Base-by-base conservation (phyloP, 2,113 vertebrate genomes). In the Marmota monax region DNA sequence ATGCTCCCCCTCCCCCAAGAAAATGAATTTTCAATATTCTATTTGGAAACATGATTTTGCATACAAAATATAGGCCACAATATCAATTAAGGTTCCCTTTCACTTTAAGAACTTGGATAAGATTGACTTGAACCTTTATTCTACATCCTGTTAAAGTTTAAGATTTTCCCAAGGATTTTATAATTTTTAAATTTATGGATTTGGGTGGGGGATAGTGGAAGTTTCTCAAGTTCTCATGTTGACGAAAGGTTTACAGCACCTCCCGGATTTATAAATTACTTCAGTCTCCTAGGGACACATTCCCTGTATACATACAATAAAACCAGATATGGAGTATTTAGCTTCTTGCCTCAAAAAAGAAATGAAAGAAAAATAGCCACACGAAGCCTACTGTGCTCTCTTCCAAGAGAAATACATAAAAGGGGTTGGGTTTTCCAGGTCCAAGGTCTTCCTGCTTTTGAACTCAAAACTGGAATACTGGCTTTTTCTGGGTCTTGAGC, bases 1-100 rank as follows among this genome's bases (percentile, higher is more conserved):
- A 25, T 93, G 48, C 2, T 70, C 13, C 39, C 32, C 51, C 1
- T 70, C 13, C 39, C 32, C 42, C 39, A 27, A 83, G 17, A 89
- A 97, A 80, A 67, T 56, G 18, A 9, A 53, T 76, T 87, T 82
- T 14, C 13, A 72, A 67, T 74, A 74, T 74, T 78, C 22, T 70
- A 13, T 89, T 83, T 86, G 56, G 90, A 88, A 84, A 32, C 58
- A 63, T 90, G 16, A 12, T 76, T 94, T 95, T 92, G 37, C 45
- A 88, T 29, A 51, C 76, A 90, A 90, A 95, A 67, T 39, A 27
- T 34, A 74, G 34, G 67, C 32, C 2, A 37, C 63, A 32, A 89
- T 79, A 63, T 67, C 84, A 76, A 42, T 5, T 56, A 86, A 88
- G 16, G 13, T 29, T 32, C 70, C 65, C 34, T 37, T 92, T 74